Evolutionary conservation across 2,888 invertebrate genomes (phyloP).

Genomic region (Embidobia sp.): DNA sequence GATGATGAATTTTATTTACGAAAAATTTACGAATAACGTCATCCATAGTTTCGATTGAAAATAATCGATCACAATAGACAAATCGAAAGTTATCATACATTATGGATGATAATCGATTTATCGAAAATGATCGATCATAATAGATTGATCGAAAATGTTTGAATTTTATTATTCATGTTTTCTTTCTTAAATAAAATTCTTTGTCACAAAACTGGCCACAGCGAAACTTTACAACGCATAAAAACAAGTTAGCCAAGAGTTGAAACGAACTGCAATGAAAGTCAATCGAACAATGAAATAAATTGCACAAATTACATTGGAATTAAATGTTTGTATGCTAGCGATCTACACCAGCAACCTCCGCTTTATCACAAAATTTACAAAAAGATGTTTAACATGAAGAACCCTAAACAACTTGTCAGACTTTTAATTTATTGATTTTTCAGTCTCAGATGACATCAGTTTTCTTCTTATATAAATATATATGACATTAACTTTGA

Average conservation of each 20-base stretch:
- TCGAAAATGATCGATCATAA: too few relatives aligned
- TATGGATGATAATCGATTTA: too few relatives aligned
- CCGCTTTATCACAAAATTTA: conserved; percentile 21
- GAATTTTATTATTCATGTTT: too few relatives aligned
- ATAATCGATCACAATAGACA: too few relatives aligned
- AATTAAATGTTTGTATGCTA: conserved; percentile 33
- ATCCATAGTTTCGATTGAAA: too few relatives aligned
- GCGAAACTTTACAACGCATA: too few relatives aligned
- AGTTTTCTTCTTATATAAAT: conserved; percentile 25
- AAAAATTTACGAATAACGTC: too few relatives aligned
- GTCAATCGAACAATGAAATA: conserved; percentile 39
- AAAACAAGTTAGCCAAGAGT: conserved; percentile 34
- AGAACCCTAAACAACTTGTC: background rate
- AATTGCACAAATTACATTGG: conserved; percentile 40
- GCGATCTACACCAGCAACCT: background rate
- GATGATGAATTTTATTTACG: too few relatives aligned
- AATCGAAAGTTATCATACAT: too few relatives aligned
- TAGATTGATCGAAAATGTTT: too few relatives aligned
- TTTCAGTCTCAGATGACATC: conserved; percentile 19
- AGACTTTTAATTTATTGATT: background rate
- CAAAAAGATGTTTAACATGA: background rate
- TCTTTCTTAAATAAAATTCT: too few relatives aligned
- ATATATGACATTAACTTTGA: conserved; percentile 31
- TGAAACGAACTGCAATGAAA: conserved; percentile 51
- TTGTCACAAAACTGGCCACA: too few relatives aligned